Conservation (phyloP, 2,797 vertebrate genomes). For the Mormyrops boulengeri region DNA sequence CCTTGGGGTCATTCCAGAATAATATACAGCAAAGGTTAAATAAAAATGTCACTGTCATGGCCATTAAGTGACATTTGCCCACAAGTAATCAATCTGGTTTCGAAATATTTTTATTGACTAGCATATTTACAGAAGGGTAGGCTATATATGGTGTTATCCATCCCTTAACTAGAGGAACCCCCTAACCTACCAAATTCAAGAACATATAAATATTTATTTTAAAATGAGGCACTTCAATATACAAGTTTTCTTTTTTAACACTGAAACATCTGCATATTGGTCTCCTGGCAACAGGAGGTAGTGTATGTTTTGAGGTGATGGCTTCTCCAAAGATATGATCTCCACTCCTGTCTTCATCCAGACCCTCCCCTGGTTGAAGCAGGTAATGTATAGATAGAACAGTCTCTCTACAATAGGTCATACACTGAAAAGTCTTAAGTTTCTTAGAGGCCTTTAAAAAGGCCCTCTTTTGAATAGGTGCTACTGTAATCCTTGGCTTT, state of each 20-base stretch:
- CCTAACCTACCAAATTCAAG: background rate
- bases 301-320: slow-evolving; percentile 20
- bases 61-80: background rate
- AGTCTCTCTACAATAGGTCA: slow-evolving; percentile 23
- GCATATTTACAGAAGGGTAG: slow-evolving; percentile 36
- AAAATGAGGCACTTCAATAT: slow-evolving; percentile 41
- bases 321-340: slow-evolving; percentile 18
- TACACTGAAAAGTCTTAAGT: slow-evolving; percentile 11
- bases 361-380: slow-evolving; percentile 17
- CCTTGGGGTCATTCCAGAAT: background rate
- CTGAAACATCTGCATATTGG: slow-evolving; percentile 39
- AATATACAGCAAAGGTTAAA: background rate
- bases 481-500: slow-evolving; percentile 28
- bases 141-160: slow-evolving; percentile 18
- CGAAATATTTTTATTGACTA: slow-evolving; percentile 37
- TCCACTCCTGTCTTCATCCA: slow-evolving; percentile 13
- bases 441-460: slow-evolving; percentile 11
- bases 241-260: slow-evolving; percentile 31
- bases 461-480: slow-evolving; percentile 3
- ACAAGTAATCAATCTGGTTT: background rate
- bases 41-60: background rate
- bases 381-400: background rate
- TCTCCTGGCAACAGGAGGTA: slow-evolving; percentile 36
- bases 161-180: slow-evolving; percentile 12
- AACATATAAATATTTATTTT: slow-evolving; percentile 35